Conservation (phyloP, 2,888 invertebrate species). For the Euplexia lucipara region DNA sequence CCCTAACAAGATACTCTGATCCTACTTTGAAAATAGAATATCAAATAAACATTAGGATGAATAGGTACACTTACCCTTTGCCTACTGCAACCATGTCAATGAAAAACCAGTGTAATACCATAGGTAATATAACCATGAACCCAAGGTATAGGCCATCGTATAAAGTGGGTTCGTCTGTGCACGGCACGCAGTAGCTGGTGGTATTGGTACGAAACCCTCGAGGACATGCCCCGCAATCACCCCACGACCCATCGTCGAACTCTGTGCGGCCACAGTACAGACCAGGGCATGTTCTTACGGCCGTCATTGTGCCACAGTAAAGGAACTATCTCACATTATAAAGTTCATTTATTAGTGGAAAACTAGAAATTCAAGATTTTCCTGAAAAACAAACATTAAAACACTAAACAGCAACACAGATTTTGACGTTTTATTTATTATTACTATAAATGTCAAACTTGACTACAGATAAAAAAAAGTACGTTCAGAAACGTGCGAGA, state of each 20-base stretch:
- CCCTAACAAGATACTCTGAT: not conserved
- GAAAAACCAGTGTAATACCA: conserved; percentile 97
- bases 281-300: conserved; percentile 93
- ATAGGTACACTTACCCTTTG: conserved; percentile 91
- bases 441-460: conserved; percentile 7
- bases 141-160: conserved; percentile 99
- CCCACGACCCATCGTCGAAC: conserved; percentile 92
- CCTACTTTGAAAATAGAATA: not conserved
- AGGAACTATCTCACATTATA: conserved; percentile 25
- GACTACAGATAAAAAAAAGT: conserved; percentile 9
- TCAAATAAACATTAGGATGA: not conserved
- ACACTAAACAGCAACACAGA: conserved; percentile 27
- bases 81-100: conserved; percentile 96
- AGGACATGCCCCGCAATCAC: conserved; percentile 96
- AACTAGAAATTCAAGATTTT: not conserved
- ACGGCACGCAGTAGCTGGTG: conserved; percentile 94
- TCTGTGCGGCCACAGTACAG: conserved; percentile 95
- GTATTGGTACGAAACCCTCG: conserved; percentile 94
- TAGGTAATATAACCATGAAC: conserved; percentile 97
- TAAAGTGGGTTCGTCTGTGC: conserved; percentile 93
- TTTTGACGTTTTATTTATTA: conserved; percentile 26
- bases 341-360: not conserved
- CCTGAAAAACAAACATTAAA: conserved; percentile 9
- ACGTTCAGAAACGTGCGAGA: conserved; percentile 22
- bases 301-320: conserved; percentile 71